Evolutionary conservation across 2,113 vertebrate genomes (phyloP).

Genomic region (Calonectris borealis): DNA sequence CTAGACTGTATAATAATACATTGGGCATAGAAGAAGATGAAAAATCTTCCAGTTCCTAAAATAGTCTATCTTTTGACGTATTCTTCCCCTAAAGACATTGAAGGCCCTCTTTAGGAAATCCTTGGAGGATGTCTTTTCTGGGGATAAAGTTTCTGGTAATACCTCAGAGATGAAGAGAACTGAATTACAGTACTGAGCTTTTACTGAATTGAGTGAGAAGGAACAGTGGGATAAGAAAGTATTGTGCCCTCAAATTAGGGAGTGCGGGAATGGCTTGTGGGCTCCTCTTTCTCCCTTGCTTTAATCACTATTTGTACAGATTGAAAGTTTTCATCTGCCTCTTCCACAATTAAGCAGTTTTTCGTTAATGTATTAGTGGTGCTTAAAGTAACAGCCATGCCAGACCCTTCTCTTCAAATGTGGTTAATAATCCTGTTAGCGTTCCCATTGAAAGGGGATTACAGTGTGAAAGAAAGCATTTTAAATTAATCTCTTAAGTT

Average conservation of each 20-base stretch:
- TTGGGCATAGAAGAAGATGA: background rate
- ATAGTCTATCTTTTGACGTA: background rate
- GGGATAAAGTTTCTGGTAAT: background rate
- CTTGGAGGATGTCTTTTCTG: background rate
- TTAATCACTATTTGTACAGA: background rate
- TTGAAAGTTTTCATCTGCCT: background rate
- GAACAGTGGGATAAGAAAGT: background rate
- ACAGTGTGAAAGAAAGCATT: conserved; percentile 1
- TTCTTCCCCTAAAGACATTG: background rate
- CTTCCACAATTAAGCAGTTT: background rate
- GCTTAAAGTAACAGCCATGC: background rate
- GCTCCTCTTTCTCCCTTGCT: background rate
- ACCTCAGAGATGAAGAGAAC: background rate
- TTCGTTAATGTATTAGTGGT: background rate
- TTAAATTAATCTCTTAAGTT: conserved; percentile 15
- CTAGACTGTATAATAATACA: background rate
- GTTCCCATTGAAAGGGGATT: background rate
- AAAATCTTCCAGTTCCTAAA: background rate
- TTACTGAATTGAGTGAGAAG: background rate
- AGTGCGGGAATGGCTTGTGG: background rate
- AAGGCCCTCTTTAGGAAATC: background rate
- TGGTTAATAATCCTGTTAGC: conserved; percentile 3
- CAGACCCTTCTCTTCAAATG: background rate
- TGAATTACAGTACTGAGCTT: background rate
- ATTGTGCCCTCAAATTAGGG: background rate